Evolutionary conservation across 2,797 vertebrate species (phyloP).

Genomic region (Etheostoma nigrum): DNA sequence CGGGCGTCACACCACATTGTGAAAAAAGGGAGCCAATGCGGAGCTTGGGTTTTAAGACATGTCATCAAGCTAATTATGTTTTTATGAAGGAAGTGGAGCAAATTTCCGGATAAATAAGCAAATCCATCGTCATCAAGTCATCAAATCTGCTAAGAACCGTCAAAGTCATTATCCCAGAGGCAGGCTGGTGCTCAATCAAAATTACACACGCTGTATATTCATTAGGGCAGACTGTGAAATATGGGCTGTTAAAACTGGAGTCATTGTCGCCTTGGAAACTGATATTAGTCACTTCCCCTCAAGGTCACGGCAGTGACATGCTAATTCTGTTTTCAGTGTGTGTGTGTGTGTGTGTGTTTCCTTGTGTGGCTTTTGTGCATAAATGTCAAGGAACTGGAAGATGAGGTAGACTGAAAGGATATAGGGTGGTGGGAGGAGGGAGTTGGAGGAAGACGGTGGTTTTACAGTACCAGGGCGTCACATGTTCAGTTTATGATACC

Average conservation of each 20-base stretch:
- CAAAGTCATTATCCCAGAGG: constrained; percentile 83
- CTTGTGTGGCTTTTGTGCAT: constrained; percentile 51
- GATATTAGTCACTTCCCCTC: constrained; percentile 80
- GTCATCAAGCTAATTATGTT: constrained; percentile 79
- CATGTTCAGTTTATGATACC: constrained; percentile 27
- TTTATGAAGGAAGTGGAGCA: constrained; percentile 79
- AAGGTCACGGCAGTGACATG: constrained; percentile 83
- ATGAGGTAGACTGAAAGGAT: constrained; percentile 43
- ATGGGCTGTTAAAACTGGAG: constrained; percentile 80
- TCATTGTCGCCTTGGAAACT: constrained; percentile 83
- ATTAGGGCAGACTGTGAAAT: constrained; percentile 83
- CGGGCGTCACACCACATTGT: constrained; percentile 4
- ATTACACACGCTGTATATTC: constrained; percentile 83
- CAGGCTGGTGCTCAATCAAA: constrained; percentile 84
- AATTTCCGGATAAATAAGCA: constrained; percentile 81
- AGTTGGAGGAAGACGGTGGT: constrained; percentile 16
- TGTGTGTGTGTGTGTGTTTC: constrained; percentile 24
- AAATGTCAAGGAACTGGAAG: constrained; percentile 47
- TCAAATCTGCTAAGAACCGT: constrained; percentile 81
- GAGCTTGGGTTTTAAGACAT: constrained; percentile 69
- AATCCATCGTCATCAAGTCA: constrained; percentile 85
- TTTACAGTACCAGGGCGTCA: constrained; percentile 17
- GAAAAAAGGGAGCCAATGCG: constrained; percentile 7
- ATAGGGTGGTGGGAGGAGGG: neutral
- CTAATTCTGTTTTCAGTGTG: constrained; percentile 73